Base-by-base conservation (phyloP, 1,140 invertebrate species). In the Delia radicum region DNA sequence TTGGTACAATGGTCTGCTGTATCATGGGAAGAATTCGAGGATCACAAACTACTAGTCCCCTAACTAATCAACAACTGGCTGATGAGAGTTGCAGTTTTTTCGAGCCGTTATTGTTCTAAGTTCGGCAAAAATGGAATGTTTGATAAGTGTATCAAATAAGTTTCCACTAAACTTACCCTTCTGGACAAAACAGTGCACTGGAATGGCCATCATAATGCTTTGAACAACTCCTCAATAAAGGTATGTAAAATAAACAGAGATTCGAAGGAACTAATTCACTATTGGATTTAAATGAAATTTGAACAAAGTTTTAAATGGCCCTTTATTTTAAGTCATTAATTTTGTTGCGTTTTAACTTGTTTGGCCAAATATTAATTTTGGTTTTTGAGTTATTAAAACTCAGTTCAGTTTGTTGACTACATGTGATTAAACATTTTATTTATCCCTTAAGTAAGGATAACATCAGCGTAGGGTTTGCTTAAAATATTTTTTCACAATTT, bases 161-260 rank as follows among this genome's bases (percentile, higher is more conserved):
- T 97, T 96, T 85, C 96, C 96, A 2, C 88, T 90, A 75, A 89
- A 91, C 63, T 89, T 91, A 15, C 94, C 95, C 5, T 82, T 96
- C 48, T 95, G 96, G 87, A 89, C 90, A 46, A 83, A 31, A 90
- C 86, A 26, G 83, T 93, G 12, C 90, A 89, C 77, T 94, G 92
- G 37, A 92, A 94, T 81, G 91, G 91, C 7, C 89, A 90, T 26
- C 88, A 91, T 74, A 90, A 91, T 81, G 87, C 90, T 2, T 82
- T 86, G 27, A 92, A 90, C 74, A 91, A 90, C 86, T 89, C 91
- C 78, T 90, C 93, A 74, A 90, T 95, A 28, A 88, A 93, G 87
- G 93, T 92, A 87, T 81, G 78, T 48, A 13, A 13, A 2, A 10
- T 55, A 24, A 21, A 55, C 5, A 8, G 90, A n/a, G n/a, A n/a